Conservation (phyloP, 1,140 invertebrate genomes). For the Hesperophylax magnus region DNA sequence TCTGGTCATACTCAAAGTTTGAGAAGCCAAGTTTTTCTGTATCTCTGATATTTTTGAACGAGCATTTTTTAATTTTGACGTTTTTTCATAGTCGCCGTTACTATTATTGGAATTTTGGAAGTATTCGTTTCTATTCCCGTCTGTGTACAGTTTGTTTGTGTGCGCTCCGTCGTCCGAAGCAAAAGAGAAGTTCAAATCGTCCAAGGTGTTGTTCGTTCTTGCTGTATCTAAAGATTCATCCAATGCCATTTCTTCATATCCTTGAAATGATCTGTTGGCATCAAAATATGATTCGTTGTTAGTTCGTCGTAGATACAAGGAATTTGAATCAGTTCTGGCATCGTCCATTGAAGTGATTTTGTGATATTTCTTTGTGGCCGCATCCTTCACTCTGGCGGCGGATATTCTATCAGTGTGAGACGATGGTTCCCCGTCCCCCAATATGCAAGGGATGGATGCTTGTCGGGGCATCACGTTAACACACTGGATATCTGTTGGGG, state of each 20-base stretch:
- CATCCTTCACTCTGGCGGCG: background rate
- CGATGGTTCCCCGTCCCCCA: background rate
- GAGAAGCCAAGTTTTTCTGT: constrained; percentile 53
- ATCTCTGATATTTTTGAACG: constrained; percentile 53
- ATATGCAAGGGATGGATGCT: background rate
- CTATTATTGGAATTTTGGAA: background rate
- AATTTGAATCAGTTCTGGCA: background rate
- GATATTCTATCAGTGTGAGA: background rate
- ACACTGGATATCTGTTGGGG: constrained; percentile 47
- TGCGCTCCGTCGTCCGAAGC: constrained; percentile 60
- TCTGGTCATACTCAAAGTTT: constrained; percentile 30
- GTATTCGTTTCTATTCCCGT: constrained; percentile 29
- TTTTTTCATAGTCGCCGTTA: constrained; percentile 46
- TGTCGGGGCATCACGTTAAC: constrained; percentile 43
- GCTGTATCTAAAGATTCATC: constrained; percentile 64
- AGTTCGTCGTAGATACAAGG: background rate
- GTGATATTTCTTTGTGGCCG: background rate
- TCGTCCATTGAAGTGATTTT: background rate
- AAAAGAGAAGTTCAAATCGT: constrained; percentile 68
- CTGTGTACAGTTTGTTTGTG: constrained; percentile 25
- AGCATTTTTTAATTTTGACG: constrained; percentile 50
- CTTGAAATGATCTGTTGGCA: constrained; percentile 7
- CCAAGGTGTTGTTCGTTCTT: constrained; percentile 68
- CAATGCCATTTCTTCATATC: constrained; percentile 22
- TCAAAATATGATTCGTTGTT: constrained; percentile 5